These are phyloP conservation scores for Formica exsecta DNA, from an alignment of 1,140 invertebrate species.

Conservation along the genomic window DNA sequence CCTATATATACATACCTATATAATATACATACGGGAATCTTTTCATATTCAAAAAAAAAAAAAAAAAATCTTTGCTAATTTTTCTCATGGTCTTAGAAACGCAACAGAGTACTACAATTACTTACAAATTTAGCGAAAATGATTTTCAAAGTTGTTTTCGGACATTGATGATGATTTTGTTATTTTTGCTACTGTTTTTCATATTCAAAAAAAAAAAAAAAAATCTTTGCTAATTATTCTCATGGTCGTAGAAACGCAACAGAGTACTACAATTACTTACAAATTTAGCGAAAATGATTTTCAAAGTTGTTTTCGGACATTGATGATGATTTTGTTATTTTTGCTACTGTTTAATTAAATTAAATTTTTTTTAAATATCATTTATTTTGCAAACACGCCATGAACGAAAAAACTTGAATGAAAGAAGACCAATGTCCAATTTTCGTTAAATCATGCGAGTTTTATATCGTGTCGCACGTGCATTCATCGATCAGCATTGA, in stretches of 20 bases:
- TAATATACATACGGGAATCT: neutral
- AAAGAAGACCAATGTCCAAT: neutral
- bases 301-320: neutral
- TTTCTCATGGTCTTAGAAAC: neutral
- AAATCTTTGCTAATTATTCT: conserved; percentile 7
- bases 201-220: neutral
- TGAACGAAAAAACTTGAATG: neutral
- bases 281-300: neutral
- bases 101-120: neutral
- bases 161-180: too few relatives aligned
- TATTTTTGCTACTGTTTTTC: too few relatives aligned
- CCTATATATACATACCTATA: neutral
- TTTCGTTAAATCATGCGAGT: neutral
- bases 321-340: neutral
- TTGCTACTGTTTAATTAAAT: too few relatives aligned
- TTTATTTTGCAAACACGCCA: neutral
- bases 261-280: neutral
- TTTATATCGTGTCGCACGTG: neutral
- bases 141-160: neutral
- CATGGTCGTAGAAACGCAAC: neutral
- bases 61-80: neutral
- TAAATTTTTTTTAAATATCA: neutral
- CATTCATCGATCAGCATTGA: conserved; percentile 34
- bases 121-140: neutral
- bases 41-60: neutral